These are phyloP conservation scores for Tapirus terrestris DNA, from an alignment of 2,113 vertebrate genomes.

Conservation along the genomic window DNA sequence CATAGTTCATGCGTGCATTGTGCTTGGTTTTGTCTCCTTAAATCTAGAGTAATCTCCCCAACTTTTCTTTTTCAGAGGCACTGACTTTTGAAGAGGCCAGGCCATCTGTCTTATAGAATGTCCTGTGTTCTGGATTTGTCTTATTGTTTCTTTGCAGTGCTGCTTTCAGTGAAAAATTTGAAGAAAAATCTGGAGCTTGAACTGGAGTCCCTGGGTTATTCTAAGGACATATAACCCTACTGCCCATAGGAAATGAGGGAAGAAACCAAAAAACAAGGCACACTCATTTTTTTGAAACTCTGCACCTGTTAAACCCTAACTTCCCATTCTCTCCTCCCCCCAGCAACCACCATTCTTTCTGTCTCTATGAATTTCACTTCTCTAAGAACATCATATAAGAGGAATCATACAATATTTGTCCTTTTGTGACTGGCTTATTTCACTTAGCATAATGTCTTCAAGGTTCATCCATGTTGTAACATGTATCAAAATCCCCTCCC, in stretches of 20 bases:
- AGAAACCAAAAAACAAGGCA: not conserved
- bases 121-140: not conserved
- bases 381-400: not conserved
- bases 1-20: not conserved
- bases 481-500: not conserved
- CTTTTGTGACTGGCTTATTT: not conserved
- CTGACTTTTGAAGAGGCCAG: conserved; percentile 4
- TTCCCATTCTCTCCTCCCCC: not conserved
- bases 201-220: not conserved
- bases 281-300: not conserved
- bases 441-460: not conserved
- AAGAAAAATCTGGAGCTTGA: not conserved
- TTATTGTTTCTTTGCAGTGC: not conserved
- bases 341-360: not conserved
- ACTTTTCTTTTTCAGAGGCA: not conserved
- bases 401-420: not conserved
- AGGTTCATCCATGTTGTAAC: not conserved
- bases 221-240: not conserved
- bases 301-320: not conserved
- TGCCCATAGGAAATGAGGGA: not conserved
- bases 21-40: not conserved
- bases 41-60: not conserved
- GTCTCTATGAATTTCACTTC: not conserved
- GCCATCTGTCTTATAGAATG: not conserved
- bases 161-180: conserved; percentile 18